Conservation (phyloP, 2,113 vertebrate genomes). For the Chascanopsetta lugubris region DNA sequence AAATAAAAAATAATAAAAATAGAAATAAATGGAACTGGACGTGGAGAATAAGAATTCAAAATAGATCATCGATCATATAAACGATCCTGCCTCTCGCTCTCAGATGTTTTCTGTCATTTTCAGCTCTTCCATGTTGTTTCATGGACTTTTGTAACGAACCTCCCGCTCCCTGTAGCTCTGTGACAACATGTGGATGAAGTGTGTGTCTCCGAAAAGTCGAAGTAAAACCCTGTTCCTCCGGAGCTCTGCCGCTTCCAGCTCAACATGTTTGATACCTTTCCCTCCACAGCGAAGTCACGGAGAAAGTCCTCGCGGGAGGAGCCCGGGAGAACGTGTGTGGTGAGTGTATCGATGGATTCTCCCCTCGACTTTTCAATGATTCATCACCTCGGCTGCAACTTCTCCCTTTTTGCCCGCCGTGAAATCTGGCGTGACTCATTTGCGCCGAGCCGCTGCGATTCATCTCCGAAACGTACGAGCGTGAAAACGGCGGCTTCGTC, state of each 20-base stretch:
- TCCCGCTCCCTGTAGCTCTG: no score
- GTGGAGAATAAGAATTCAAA: no score
- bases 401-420: constrained; percentile 7
- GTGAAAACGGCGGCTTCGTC: not conserved
- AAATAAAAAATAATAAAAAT: no score
- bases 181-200: no score
- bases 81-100: no score
- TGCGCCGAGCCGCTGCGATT: constrained; percentile 13
- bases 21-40: no score
- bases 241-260: no score
- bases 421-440: not conserved
- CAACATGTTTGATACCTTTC: constrained; percentile 47
- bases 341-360: constrained; percentile 79
- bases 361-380: constrained; percentile 17
- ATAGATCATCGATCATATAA: no score
- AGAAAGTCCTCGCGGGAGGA: constrained; percentile 82
- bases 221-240: no score
- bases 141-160: no score
- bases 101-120: no score
- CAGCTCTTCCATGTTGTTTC: no score
- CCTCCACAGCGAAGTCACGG: constrained; percentile 85
- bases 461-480: constrained; percentile 7
- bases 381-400: constrained; percentile 12
- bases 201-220: not conserved
- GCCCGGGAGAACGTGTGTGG: constrained; percentile 84